phyloP scores from a whole-genome alignment of 2,888 invertebrate species.

The Phorcus lineatus region DNA sequence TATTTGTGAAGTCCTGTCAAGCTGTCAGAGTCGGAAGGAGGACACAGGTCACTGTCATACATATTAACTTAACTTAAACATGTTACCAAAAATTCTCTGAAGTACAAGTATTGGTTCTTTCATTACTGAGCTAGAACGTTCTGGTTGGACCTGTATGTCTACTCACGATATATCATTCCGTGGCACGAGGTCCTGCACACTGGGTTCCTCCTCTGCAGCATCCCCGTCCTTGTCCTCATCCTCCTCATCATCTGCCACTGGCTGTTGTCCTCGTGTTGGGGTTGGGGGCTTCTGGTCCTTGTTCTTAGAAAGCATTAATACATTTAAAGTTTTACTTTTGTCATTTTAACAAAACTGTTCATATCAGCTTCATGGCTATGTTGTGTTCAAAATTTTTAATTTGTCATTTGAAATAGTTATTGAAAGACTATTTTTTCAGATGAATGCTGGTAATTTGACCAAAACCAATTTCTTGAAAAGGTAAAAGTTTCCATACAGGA shows the following conservation, averaged over 20 bases:
- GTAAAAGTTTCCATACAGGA: too few relatives aligned
- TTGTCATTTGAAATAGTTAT: too few relatives aligned
- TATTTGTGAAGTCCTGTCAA: too few relatives aligned
- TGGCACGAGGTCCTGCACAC: conserved; percentile 84
- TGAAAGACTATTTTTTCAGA: too few relatives aligned
- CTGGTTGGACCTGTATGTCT: not conserved
- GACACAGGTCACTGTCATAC: too few relatives aligned
- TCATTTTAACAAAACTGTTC: not conserved
- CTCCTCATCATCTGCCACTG: conserved; percentile 71
- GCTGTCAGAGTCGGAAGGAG: too few relatives aligned
- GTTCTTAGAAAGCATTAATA: conserved; percentile 56
- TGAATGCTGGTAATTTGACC: too few relatives aligned
- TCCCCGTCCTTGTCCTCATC: conserved; percentile 77
- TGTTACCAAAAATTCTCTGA: too few relatives aligned
- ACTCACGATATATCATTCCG: conserved; percentile 56
- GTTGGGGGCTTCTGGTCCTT: conserved; percentile 85
- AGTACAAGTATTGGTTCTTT: not conserved
- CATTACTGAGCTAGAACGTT: not conserved
- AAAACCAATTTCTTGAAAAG: too few relatives aligned
- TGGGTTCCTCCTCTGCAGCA: conserved; percentile 63
- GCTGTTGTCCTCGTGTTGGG: conserved; percentile 81
- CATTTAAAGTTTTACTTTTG: not conserved
- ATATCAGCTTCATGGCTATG: not conserved
- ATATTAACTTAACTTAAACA: too few relatives aligned
- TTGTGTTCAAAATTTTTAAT: too few relatives aligned